Evolutionary conservation across 2,113 vertebrate genomes (phyloP), one percentile per base, ranked within the genome.

Genomic region (Proteles cristata): DNA sequence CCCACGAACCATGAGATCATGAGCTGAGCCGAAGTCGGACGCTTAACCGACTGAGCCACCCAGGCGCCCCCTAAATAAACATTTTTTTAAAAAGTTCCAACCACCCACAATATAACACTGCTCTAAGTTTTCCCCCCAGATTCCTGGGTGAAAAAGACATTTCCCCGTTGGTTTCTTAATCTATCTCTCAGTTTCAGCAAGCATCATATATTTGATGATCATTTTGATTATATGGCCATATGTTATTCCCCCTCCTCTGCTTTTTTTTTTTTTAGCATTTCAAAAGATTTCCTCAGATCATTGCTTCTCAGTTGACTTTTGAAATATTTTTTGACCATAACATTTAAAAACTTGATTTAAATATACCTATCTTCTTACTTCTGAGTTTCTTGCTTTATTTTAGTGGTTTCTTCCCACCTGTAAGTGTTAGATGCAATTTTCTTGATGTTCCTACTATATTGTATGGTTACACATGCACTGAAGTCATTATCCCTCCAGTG

Each of bases 401-500:
- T 43, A 11, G 14, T 58, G 7, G 7, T n/a, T 45, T 45, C n/a
- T 68, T 23, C 35, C 7, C 7, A 55, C 17, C 8, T 23, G 1
- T 25, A 55, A 21, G 58, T 16, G 48, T 63, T 61, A 45, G 31
- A 31, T 58, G n/a, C 39, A 4, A 0, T 84, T 84, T 55, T 84
- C 21, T n/a, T 10, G 6, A 23, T 48, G 23, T 9, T 35, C 31
- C 31, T 6, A 31, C 25, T 58, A 39, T 61, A 48, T 69, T 19
- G 2, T 69, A 28, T 45, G 21, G 2, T 69, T 69, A 45, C 10
- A 23, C 11, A 61, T 61, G 74, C 12, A 35, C 45, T n/a, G 4
- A n/a, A 2, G 0, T 1, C 11, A 35, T 17, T n/a, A n/a, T 33
- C 3, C 1, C 9, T 14, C 0, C 31, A 4, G 12, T 43, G 39